Evolutionary conservation across 2,888 invertebrate species (phyloP).

Genomic region (Allolobophora icterica): DNA sequence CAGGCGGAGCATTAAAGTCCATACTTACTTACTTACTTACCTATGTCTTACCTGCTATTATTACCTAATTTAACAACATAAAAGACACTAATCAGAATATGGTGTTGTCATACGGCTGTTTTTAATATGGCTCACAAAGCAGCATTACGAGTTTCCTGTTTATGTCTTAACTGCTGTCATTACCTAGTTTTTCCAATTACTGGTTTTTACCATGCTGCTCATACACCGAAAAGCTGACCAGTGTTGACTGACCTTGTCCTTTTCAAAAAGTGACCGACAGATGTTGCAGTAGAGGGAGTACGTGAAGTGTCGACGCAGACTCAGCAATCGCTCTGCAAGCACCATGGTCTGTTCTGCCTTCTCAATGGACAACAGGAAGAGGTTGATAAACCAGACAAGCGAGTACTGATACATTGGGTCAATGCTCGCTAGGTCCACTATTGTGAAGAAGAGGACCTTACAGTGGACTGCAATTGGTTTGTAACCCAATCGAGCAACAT

Average conservation of each 20-base stretch:
- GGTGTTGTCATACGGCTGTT: no score
- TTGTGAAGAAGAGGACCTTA: conserved; percentile 67
- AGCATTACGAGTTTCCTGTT: no score
- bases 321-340: conserved; percentile 58
- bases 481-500: conserved; percentile 66
- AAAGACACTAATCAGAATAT: no score
- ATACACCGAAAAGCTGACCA: background rate
- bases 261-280: conserved; percentile 67
- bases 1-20: no score
- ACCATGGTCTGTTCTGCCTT: conserved; percentile 66
- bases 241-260: conserved; percentile 65
- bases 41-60: no score
- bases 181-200: no score
- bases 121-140: no score
- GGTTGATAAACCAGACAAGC: conserved; percentile 67
- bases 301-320: conserved; percentile 65
- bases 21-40: no score
- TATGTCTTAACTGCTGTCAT: no score
- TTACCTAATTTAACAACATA: no score
- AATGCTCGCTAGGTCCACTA: conserved; percentile 67
- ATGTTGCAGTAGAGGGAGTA: conserved; percentile 67
- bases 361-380: conserved; percentile 66
- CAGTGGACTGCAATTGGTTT: conserved; percentile 66
- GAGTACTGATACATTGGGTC: conserved; percentile 69
- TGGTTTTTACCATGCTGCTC: no score